Conservation (phyloP, 53 echinoderm and acorn worm genomes). For the Temnopleurus reevesii region DNA sequence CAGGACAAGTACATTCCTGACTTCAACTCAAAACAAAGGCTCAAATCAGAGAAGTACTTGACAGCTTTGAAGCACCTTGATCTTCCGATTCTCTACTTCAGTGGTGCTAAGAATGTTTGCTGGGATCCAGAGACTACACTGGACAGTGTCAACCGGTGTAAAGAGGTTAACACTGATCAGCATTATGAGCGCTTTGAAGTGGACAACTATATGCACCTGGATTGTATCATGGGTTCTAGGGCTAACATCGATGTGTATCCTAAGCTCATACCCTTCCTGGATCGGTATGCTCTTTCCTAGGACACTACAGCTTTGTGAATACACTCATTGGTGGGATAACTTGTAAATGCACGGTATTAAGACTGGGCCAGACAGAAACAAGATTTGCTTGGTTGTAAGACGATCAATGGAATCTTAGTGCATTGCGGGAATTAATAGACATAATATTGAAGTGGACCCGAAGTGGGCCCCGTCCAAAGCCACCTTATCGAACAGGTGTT, state of each 20-base stretch:
- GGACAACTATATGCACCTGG: constrained; percentile 65
- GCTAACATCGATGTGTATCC: constrained; percentile 62
- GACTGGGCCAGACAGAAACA: no score
- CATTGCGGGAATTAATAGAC: no score
- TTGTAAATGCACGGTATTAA: no score
- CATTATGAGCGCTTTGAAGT: constrained; percentile 65
- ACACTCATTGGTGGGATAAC: no score
- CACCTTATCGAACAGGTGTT: no score
- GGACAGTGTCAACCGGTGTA: constrained; percentile 42
- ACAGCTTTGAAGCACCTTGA: constrained; percentile 59
- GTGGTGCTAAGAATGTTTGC: constrained; percentile 68
- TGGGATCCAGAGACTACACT: constrained; percentile 67
- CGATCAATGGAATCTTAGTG: no score
- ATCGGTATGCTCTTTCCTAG: constrained; percentile 57
- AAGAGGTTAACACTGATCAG: constrained; percentile 68
- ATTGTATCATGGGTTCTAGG: constrained; percentile 68
- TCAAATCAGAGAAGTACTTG: constrained; percentile 49
- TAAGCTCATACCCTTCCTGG: constrained; percentile 58
- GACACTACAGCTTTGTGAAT: no score
- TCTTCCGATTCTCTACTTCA: constrained; percentile 72
- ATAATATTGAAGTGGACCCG: no score
- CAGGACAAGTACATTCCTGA: constrained; percentile 68
- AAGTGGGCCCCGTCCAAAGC: no score
- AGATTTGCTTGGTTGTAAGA: no score
- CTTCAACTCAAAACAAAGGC: constrained; percentile 44